These are phyloP conservation scores for Miniopterus natalensis DNA, from an alignment of 2,113 vertebrate species.

Conservation along the genomic window DNA sequence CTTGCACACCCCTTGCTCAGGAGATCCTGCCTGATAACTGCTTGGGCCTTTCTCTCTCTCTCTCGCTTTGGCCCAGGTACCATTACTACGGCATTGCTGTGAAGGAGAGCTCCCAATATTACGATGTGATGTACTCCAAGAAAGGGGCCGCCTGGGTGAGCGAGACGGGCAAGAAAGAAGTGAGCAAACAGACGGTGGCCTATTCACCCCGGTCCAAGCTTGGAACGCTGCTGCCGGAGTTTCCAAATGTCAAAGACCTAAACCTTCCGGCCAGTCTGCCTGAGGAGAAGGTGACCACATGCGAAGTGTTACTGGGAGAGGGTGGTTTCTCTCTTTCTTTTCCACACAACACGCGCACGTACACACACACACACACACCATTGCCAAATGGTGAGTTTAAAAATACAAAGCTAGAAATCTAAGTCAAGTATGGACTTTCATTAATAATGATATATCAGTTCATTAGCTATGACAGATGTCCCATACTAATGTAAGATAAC, in stretches of 20 bases:
- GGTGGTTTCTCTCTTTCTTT: neutral
- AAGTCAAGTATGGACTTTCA: neutral
- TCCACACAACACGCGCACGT: too few species aligned
- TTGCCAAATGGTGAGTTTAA: neutral
- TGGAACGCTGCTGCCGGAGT: conserved; percentile 98
- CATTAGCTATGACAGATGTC: neutral
- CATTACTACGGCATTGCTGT: conserved; percentile 99
- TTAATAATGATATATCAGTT: neutral
- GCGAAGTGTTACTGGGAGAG: conserved; percentile 79
- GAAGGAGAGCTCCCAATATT: conserved; percentile 99
- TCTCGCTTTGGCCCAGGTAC: conserved; percentile 90
- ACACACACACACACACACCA: neutral
- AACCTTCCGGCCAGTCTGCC: conserved; percentile 98
- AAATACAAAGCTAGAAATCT: neutral
- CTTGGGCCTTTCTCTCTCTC: neutral
- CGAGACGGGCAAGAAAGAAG: conserved; percentile 99
- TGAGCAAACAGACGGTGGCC: conserved; percentile 99
- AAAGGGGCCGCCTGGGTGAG: conserved; percentile 99
- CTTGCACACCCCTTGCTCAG: neutral
- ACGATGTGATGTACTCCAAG: conserved; percentile 99
- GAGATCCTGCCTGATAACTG: neutral
- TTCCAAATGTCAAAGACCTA: conserved; percentile 99
- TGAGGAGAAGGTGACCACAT: conserved; percentile 97
- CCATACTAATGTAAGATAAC: neutral
- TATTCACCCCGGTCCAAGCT: conserved; percentile 99